A percentile compares a stretch with the other conserved stretches of the same genome.
Conservation (phyloP, 2,113 vertebrate genomes). For the Syngnathus floridae region DNA sequence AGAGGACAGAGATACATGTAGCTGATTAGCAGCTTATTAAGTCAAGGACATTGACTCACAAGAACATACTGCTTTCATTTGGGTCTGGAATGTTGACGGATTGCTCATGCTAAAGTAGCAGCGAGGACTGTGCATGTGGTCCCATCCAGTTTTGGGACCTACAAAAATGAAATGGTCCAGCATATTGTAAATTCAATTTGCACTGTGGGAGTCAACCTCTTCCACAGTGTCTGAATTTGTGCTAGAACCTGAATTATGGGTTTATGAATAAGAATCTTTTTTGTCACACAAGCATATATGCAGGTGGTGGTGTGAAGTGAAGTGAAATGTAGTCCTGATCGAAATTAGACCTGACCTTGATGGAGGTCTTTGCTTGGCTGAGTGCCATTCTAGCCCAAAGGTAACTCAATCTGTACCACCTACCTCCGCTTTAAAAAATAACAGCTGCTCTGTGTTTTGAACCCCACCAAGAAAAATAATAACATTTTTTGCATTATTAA, state of each 20-base stretch:
- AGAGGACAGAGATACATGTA: slow-evolving; percentile 50
- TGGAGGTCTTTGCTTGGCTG: background rate
- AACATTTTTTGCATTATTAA: slow-evolving; percentile 26
- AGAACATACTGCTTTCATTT: slow-evolving; percentile 20
- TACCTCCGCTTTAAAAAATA: slow-evolving; percentile 28
- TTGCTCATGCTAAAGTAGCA: slow-evolving; percentile 14
- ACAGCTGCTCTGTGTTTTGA: slow-evolving; percentile 23
- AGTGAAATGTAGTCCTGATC: background rate
- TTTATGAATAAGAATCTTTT: no score
- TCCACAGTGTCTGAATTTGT: no score
- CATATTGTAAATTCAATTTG: no score
- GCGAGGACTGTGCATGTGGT: background rate
- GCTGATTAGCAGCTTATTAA: slow-evolving; percentile 65
- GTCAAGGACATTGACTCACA: slow-evolving; percentile 57
- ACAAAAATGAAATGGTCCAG: no score
- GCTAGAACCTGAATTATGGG: no score
- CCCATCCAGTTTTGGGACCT: no score
- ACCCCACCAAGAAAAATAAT: slow-evolving; percentile 19
- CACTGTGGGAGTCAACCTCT: no score
- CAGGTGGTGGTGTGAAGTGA: background rate
- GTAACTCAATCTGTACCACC: slow-evolving; percentile 26
- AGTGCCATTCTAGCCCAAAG: background rate
- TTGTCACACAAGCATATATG: background rate
- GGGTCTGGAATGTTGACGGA: slow-evolving; percentile 23
- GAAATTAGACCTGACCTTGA: background rate